Percentiles rank a stretch among this genome's conserved stretches.
phyloP scores from a whole-genome alignment of 2,888 invertebrate species.

The Synergus japonicus region DNA sequence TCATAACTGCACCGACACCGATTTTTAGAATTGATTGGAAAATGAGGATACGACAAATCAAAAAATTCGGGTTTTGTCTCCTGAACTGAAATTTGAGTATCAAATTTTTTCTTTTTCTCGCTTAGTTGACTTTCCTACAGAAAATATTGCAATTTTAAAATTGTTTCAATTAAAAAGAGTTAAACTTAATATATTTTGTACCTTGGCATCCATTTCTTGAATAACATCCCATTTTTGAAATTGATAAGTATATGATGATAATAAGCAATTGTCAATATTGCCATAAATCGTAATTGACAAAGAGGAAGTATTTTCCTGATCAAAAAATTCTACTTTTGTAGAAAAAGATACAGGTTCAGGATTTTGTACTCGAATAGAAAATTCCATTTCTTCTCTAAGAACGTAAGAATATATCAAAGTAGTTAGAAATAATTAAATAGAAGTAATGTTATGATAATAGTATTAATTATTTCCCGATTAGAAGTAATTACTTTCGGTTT shows the following conservation, averaged over 20 bases:
- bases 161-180: too few species aligned
- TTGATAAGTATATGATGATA: slow-evolving; percentile 69
- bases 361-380: slow-evolving; percentile 55
- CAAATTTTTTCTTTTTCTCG: not conserved
- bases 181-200: not conserved
- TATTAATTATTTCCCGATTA: not conserved
- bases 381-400: slow-evolving; percentile 48
- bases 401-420: not conserved
- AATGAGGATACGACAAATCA: not conserved
- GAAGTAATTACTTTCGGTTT: slow-evolving; percentile 46
- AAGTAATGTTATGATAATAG: not conserved
- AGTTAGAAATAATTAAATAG: not conserved
- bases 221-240: not conserved
- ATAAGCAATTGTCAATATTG: slow-evolving; percentile 69
- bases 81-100: not conserved
- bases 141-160: too few species aligned
- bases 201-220: not conserved
- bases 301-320: slow-evolving; percentile 46
- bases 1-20: not conserved
- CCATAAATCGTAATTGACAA: slow-evolving; percentile 58
- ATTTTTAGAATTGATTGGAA: not conserved
- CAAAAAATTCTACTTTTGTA: slow-evolving; percentile 57
- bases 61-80: not conserved
- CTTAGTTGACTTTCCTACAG: not conserved
- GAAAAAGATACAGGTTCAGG: slow-evolving; percentile 57